Evolutionary conservation across 2,888 invertebrate genomes (phyloP), one percentile per base, ranked within the genome.

Genomic region (Parapristionchus giblindavisi): DNA sequence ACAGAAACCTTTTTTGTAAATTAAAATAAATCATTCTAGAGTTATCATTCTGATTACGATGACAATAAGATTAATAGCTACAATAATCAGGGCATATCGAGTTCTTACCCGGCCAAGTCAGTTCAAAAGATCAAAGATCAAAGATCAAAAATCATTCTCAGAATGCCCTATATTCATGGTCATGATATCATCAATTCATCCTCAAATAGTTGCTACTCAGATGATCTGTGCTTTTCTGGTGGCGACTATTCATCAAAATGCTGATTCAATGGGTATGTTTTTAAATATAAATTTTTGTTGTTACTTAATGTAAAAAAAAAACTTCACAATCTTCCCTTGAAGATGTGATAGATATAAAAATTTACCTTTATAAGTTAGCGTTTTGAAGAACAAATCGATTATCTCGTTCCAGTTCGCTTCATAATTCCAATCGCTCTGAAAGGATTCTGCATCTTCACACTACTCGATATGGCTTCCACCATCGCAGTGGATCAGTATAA

Each of bases 61-160:
- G 2, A 43, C 63, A 0, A 65, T 65, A 0, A 24, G 63, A 27
- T 65, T 40, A 29, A 48, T 65, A 29, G 43, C 40, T 3, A 65
- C 63, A 21, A 65, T 65, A 21, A 43, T 65, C 17, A 48, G 29
- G 1, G 63, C 27, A 14, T 65, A 65, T 65, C 63, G 43, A 65
- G 63, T 65, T n/a, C n/a, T n/a, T n/a, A n/a, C n/a, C n/a, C n/a
- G n/a, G n/a, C n/a, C n/a, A n/a, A n/a, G n/a, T n/a, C n/a, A n/a
- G n/a, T n/a, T n/a, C n/a, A n/a, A n/a, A n/a, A n/a, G n/a, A n/a
- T n/a, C n/a, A n/a, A n/a, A n/a, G n/a, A n/a, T n/a, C n/a, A n/a
- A n/a, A n/a, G n/a, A n/a, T n/a, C n/a, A n/a, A n/a, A n/a, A n/a
- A n/a, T n/a, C n/a, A n/a, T n/a, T n/a, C n/a, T n/a, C n/a, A n/a